Evolutionary conservation across 2,797 vertebrate genomes (phyloP), one percentile per base, ranked within the genome.

Genomic region (Acipenser oxyrinchus): DNA sequence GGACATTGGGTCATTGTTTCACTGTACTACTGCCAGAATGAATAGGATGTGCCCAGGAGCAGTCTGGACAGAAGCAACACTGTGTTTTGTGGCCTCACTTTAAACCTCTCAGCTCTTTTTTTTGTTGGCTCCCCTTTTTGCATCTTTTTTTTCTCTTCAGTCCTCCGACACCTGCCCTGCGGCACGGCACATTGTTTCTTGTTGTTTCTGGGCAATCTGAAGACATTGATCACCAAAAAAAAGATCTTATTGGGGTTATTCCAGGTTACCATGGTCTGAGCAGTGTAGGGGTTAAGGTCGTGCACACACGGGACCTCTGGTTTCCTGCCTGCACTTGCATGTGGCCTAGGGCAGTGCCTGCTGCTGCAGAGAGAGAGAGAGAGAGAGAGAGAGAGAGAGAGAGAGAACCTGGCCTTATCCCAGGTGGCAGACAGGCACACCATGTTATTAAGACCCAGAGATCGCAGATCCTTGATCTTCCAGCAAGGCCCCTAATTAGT

Each of bases 381-480:
- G 23, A 37, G 23, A 37, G 23, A 37, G 23, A 37, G 23, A 37
- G 70, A 67, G 73, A 73, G 76, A 37, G 23, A 37, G 23, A 37
- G 23, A 37, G 23, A 37, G 23, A 37, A 76, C 78, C 78, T 79
- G 75, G 77, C 82, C 81, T 82, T 75, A 81, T 86, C 86, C 87
- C 89, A 90, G 89, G 88, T 93, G 90, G 89, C 86, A 79, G 78
- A 82, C 87, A 90, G 84, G 81, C 88, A 79, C 84, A 80, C 84
- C 85, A 76, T 90, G 83, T 93, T 89, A 93, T 92, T 93, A 91
- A 86, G 84, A 82, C 83, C 79, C 83, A 85, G 75, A 81, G 81
- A 90, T 84, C 69, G 64, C 73, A 69, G 83, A 90, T 87, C 89
- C 87, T 90, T 90, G 86, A 90, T 91, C 86, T 90, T 90, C 83